Conservation (phyloP, 2,113 vertebrate genomes). For the Mixornis gularis region DNA sequence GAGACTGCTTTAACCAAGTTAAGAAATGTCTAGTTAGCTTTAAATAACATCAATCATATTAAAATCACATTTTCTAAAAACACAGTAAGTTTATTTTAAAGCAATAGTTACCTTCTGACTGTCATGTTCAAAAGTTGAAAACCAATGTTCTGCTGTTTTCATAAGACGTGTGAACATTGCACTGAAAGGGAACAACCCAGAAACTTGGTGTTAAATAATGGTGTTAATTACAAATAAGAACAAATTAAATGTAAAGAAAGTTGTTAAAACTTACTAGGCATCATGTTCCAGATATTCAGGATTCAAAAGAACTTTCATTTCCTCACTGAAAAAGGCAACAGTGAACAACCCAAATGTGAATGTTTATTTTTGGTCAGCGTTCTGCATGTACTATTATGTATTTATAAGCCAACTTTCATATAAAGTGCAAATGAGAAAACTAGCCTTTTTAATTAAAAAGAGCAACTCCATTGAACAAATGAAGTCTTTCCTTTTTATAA, state of each 20-base stretch:
- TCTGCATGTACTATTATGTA: constrained; percentile 35
- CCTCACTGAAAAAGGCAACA: constrained; percentile 81
- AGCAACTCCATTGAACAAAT: constrained; percentile 65
- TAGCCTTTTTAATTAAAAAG: constrained; percentile 67
- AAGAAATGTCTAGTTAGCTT: background rate
- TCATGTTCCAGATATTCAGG: constrained; percentile 93
- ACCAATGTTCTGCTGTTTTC: constrained; percentile 83
- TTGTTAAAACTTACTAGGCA: constrained; percentile 87
- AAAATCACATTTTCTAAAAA: background rate
- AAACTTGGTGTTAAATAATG: constrained; percentile 19
- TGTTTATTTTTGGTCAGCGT: constrained; percentile 44
- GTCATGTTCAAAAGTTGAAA: constrained; percentile 82
- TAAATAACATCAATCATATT: background rate
- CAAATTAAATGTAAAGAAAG: constrained; percentile 31
- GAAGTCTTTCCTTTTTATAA: constrained; percentile 67
- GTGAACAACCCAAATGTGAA: constrained; percentile 55
- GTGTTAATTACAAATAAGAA: background rate
- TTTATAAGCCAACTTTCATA: constrained; percentile 59
- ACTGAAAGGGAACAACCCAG: constrained; percentile 61
- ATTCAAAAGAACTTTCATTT: constrained; percentile 91
- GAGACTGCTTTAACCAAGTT: background rate
- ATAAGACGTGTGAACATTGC: constrained; percentile 80
- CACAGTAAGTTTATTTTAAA: background rate
- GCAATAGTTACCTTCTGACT: constrained; percentile 74
- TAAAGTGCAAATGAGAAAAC: constrained; percentile 65